Evolutionary conservation across 2,888 invertebrate genomes (phyloP).

Genomic region (Tetropium fuscum): DNA sequence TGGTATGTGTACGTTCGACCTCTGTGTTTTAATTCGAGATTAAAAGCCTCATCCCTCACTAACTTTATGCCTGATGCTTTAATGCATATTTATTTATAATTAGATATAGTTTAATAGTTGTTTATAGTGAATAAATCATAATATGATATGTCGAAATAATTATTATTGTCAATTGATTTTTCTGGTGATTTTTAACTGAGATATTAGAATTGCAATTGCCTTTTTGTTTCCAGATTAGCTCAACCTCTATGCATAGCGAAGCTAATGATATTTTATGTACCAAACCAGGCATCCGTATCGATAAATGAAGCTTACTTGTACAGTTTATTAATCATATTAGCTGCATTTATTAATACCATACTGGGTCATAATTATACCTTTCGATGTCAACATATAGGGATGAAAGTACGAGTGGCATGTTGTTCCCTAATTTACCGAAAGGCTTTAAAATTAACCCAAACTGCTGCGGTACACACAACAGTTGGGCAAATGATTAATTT

Average conservation of each 20-base stretch:
- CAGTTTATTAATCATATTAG: conserved; percentile 28
- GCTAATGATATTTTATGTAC: conserved; percentile 20
- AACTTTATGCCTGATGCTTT: no score
- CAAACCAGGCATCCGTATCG: conserved; percentile 21
- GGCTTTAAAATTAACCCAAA: conserved; percentile 33
- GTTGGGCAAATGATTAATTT: conserved; percentile 38
- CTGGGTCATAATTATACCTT: conserved; percentile 65
- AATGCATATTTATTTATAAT: no score
- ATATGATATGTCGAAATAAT: no score
- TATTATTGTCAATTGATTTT: not conserved
- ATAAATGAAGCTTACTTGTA: conserved; percentile 28
- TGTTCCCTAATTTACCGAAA: conserved; percentile 36
- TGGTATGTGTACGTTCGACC: no score
- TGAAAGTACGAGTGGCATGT: conserved; percentile 34
- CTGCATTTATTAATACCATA: conserved; percentile 9
- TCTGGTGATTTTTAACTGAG: not conserved
- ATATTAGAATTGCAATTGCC: no score
- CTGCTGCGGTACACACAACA: conserved; percentile 25
- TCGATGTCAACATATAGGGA: conserved; percentile 33
- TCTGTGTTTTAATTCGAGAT: no score
- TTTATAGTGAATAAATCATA: not conserved
- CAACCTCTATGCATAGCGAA: conserved; percentile 19
- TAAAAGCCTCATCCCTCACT: no score
- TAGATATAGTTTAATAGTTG: no score
- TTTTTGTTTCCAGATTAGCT: conserved; percentile 17